Percentiles rank a stretch among this genome's conserved stretches.
Evolutionary conservation across 30 jellyfish, hydroid and myxozoan species (phyloP).

Genomic region (Turritopsis rubra): DNA sequence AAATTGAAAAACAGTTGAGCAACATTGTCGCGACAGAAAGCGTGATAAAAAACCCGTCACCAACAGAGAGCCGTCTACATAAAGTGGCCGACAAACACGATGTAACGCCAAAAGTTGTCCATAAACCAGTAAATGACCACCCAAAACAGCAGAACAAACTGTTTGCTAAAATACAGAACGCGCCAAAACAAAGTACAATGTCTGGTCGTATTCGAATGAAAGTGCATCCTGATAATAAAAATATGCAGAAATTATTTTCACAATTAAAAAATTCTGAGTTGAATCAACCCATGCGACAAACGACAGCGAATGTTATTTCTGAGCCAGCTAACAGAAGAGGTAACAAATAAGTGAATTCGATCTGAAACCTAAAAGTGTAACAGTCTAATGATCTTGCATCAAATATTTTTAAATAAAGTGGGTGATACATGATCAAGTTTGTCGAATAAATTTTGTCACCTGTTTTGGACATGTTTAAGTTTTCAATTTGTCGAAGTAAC

Average conservation of each 20-base stretch:
- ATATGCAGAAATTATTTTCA: neutral
- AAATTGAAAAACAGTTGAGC: constrained; percentile 1
- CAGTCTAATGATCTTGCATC: no score
- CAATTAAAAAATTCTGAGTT: neutral
- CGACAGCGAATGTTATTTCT: neutral
- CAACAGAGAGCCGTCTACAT: neutral
- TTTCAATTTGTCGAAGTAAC: no score
- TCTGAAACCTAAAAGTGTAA: no score
- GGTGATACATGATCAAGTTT: no score
- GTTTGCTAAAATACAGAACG: neutral
- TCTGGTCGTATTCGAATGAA: neutral
- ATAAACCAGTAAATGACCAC: neutral
- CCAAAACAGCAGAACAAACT: neutral
- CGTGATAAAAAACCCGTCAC: neutral
- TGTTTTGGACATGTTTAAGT: no score
- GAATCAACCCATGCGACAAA: neutral
- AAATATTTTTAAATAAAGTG: no score
- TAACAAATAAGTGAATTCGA: no score
- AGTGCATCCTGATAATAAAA: constrained; percentile 2
- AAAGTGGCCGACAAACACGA: neutral
- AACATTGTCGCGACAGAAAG: neutral
- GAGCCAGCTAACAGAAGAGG: neutral
- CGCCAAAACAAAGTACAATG: neutral
- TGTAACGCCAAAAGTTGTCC: neutral
- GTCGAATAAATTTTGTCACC: no score